Conservation (phyloP, 1,140 invertebrate species). For the Rhagoletis zephyria region DNA sequence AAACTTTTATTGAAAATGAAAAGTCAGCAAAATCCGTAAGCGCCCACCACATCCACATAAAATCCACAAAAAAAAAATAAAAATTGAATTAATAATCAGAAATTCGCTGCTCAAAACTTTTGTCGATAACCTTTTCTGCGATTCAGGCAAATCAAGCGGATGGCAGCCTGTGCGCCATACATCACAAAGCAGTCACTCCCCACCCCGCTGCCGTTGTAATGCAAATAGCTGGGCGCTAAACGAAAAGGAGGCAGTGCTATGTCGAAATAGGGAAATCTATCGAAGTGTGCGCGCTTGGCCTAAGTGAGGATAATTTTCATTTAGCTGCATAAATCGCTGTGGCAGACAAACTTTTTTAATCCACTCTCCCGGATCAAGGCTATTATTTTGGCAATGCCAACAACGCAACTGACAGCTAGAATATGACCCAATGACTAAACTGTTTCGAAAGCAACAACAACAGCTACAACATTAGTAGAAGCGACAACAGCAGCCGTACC, state of each 20-base stretch:
- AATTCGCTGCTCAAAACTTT: constrained; percentile 20
- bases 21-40: constrained; percentile 20
- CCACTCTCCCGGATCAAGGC: constrained; percentile 10
- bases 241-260: not conserved
- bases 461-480: not conserved
- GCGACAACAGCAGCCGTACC: no score
- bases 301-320: constrained; percentile 29
- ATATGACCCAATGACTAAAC: constrained; percentile 42
- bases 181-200: not conserved
- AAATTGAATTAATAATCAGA: constrained; percentile 37
- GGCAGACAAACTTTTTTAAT: constrained; percentile 39
- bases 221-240: not conserved
- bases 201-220: not conserved
- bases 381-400: constrained; percentile 38
- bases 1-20: not conserved
- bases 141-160: not conserved
- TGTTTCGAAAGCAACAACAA: constrained; percentile 24
- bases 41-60: not conserved
- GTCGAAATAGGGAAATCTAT: not conserved
- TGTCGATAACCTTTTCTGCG: not conserved
- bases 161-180: not conserved
- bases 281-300: not conserved
- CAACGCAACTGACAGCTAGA: constrained; percentile 15
- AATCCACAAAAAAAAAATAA: not conserved
- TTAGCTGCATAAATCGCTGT: constrained; percentile 12